Conservation (phyloP, 2,888 invertebrate species). For the Tachina lurida region DNA sequence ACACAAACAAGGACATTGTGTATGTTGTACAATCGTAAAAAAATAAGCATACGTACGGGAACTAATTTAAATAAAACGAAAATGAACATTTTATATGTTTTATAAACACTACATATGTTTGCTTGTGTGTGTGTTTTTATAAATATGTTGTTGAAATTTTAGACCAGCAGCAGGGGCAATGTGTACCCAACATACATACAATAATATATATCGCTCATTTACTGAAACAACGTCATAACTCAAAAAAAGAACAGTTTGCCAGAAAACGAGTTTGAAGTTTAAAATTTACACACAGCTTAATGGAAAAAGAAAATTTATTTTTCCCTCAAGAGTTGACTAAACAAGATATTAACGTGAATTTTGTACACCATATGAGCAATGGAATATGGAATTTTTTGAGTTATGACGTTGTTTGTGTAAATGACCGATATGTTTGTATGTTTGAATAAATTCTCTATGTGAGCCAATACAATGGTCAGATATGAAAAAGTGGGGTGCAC, state of each 20-base stretch:
- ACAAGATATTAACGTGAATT: too few species aligned
- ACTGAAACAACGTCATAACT: too few species aligned
- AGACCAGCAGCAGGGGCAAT: constrained; percentile 27
- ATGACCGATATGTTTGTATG: background rate
- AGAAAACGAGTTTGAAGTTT: too few species aligned
- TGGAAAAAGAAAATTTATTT: too few species aligned
- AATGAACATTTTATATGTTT: constrained; percentile 65
- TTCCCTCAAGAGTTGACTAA: too few species aligned
- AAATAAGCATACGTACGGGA: constrained; percentile 59
- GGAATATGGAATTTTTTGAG: too few species aligned
- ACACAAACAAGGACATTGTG: constrained; percentile 39
- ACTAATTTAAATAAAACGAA: constrained; percentile 72
- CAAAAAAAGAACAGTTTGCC: too few species aligned
- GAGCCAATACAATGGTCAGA: constrained; percentile 49
- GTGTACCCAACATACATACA: constrained; percentile 6
- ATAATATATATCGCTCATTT: too few species aligned
- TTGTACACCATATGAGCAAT: too few species aligned
- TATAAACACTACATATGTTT: constrained; percentile 68
- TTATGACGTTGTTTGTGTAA: too few species aligned
- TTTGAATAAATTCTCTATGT: constrained; percentile 19
- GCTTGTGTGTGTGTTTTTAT: constrained; percentile 59
- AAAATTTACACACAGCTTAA: too few species aligned
- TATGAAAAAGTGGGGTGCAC: constrained; percentile 1
- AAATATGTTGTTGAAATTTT: constrained; percentile 62
- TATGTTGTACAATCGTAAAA: constrained; percentile 24